Conservation (phyloP, 2,113 vertebrate genomes). For the Tringa solitaria region DNA sequence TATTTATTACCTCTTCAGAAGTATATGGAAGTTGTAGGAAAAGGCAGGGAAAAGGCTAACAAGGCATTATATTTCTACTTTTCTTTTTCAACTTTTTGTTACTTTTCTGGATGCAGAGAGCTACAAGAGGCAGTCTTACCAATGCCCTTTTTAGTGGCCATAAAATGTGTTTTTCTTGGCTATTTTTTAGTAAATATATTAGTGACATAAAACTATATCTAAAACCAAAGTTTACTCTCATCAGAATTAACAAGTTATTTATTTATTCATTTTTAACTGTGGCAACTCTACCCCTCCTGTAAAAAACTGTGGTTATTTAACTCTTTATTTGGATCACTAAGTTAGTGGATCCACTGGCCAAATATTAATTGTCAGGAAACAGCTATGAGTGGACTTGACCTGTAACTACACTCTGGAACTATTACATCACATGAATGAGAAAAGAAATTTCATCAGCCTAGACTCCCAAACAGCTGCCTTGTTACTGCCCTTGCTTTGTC, state of each 20-base stretch:
- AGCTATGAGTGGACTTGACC: background rate
- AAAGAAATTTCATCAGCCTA: background rate
- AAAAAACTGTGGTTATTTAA: background rate
- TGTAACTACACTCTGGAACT: background rate
- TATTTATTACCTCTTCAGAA: background rate
- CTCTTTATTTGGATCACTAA: background rate
- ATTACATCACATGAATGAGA: slow-evolving; percentile 12
- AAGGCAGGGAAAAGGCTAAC: background rate
- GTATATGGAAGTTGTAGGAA: background rate
- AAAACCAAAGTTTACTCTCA: background rate
- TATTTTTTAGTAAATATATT: background rate
- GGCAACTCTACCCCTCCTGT: background rate
- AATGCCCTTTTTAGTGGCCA: background rate
- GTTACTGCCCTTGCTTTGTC: background rate
- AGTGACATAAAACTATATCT: background rate
- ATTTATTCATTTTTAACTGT: background rate
- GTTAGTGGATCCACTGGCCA: background rate
- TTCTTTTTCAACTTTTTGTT: background rate
- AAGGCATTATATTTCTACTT: background rate
- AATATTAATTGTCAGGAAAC: background rate
- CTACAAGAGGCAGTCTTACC: background rate
- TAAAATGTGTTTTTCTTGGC: background rate
- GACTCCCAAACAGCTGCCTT: background rate
- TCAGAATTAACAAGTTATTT: background rate
- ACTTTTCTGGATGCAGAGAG: background rate